Evolutionary conservation across 2,888 invertebrate species (phyloP), one percentile per base, ranked within the genome.

Genomic region (Eurytoma adleriae): DNA sequence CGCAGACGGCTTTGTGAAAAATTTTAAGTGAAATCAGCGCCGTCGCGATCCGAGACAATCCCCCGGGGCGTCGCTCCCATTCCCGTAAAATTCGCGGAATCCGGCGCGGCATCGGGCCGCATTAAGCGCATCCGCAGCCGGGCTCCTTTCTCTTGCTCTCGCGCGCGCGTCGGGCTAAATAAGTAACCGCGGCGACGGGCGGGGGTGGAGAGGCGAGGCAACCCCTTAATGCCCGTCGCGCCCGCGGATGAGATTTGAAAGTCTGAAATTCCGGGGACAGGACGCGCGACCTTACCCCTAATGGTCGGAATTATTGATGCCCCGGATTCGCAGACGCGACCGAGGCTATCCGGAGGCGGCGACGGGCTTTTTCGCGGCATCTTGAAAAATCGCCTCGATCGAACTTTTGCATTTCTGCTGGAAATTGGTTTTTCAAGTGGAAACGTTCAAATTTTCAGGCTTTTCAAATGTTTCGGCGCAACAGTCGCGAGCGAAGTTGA

Each of bases 221-320:
- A 1, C 54, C 54, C 54, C 56, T 61, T 77, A 62, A 74, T 64
- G 74, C 52, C n/a, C 72, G 52, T 7, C 30, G 20, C 20, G 40
- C 40, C 7, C 30, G 57, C 56, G 27, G 69, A 78, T 30, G 50
- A 74, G 64, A 79, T 74, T 79, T 74, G 79, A 79, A 74, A 79
- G 74, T 79, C 79, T 74, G 70, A 79, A 69, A 74, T 50, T 79
- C 54, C 30, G 12, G 57, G 24, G 27, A 61, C 16, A 77, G 67
- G 59, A 40, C 27, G 40, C 24, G 24, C 7, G 40, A 16, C 10
- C 16, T 30, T 59, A 24, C 10, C 59, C 4, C 48, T 16, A 40
- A 40, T 40, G 7, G 18, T 40, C 14, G 66, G 71, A 71, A 78
- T 78, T 78, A 78, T 78, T 64, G 71, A 78, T 78, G 78, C 78